Percentiles rank a stretch among this genome's conserved stretches.
Evolutionary conservation across 2,797 vertebrate genomes (phyloP).

Genomic region (Galaxias olidus): DNA sequence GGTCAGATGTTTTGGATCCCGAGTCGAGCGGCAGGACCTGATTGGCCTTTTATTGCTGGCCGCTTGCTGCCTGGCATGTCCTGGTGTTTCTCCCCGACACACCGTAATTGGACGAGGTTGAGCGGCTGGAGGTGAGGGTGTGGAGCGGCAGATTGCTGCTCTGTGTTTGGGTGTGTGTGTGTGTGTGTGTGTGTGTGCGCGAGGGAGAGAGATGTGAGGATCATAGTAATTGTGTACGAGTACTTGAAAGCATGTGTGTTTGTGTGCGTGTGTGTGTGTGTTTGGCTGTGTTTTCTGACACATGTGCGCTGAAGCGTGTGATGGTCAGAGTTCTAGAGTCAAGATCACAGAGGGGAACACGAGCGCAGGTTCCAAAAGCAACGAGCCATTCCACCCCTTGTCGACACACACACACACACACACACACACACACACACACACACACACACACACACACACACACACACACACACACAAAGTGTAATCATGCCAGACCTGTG

Average conservation of each 20-base stretch:
- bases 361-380: slow-evolving; percentile 62
- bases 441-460: too few relatives aligned
- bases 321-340: slow-evolving; percentile 75
- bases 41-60: slow-evolving; percentile 70
- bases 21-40: slow-evolving; percentile 47
- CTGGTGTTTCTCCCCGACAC: slow-evolving; percentile 82
- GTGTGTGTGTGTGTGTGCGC: not conserved
- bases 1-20: slow-evolving; percentile 70
- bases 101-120: slow-evolving; percentile 76
- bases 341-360: slow-evolving; percentile 71
- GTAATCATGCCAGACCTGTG: slow-evolving; percentile 52
- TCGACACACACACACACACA: slow-evolving; percentile 58
- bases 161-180: slow-evolving; percentile 37
- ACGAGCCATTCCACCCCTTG: too few relatives aligned
- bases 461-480: too few relatives aligned
- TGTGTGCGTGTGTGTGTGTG: slow-evolving; percentile 37
- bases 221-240: not conserved
- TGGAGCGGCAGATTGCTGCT: slow-evolving; percentile 62
- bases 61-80: slow-evolving; percentile 70
- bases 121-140: slow-evolving; percentile 63
- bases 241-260: slow-evolving; percentile 9
- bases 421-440: too few relatives aligned
- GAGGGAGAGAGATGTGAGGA: not conserved
- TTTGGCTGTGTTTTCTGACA: slow-evolving; percentile 60
- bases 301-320: slow-evolving; percentile 75